Evolutionary conservation across 2,888 invertebrate species (phyloP).

Genomic region (Mesochorus sp.): DNA sequence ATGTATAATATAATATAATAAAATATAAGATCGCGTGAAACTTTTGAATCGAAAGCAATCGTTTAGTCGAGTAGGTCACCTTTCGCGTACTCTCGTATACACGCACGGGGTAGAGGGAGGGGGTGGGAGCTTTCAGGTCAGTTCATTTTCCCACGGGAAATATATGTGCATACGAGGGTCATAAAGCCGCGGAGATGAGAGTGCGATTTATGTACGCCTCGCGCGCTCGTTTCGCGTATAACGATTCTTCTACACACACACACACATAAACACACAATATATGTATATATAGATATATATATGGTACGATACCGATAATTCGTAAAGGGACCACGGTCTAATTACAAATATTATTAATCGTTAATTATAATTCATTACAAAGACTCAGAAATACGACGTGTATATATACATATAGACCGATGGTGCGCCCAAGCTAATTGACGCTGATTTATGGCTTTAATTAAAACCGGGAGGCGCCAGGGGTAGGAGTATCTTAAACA

Average conservation of each 20-base stretch:
- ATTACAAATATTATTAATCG: conserved; percentile 78
- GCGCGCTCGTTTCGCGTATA: background rate
- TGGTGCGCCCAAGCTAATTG: conserved; percentile 74
- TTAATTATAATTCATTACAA: conserved; percentile 79
- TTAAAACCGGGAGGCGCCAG: conserved; percentile 77
- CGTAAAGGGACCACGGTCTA: conserved; percentile 61
- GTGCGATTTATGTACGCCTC: conserved; percentile 10
- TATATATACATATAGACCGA: background rate
- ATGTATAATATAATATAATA: background rate
- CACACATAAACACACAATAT: background rate
- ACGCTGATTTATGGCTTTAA: conserved; percentile 82
- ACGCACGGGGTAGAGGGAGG: background rate
- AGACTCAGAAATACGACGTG: conserved; percentile 8
- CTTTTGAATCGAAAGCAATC: conserved; percentile 27
- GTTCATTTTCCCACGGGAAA: conserved; percentile 55
- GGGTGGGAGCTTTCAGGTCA: conserved; percentile 42
- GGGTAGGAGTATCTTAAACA: conserved; percentile 74
- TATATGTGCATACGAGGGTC: conserved; percentile 40
- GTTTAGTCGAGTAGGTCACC: conserved; percentile 18
- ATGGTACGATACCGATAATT: conserved; percentile 43
- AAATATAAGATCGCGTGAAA: background rate
- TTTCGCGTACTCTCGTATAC: conserved; percentile 13
- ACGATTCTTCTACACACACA: background rate
- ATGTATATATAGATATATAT: too few species aligned
- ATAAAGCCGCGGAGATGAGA: conserved; percentile 12